Evolutionary conservation across 1,140 invertebrate genomes (phyloP).

Genomic region (Drosophila tropicalis): DNA sequence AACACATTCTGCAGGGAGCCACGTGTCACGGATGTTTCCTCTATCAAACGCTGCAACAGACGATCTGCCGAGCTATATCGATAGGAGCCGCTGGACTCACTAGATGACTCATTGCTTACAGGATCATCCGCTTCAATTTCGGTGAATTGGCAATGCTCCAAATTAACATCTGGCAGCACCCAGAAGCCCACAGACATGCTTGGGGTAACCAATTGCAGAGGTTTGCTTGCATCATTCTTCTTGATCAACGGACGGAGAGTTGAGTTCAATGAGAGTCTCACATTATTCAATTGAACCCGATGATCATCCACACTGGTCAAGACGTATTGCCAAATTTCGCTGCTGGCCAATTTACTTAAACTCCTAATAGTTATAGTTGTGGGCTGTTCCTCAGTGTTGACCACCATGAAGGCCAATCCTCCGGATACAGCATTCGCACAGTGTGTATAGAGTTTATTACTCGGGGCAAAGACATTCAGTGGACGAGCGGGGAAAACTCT

Average conservation of each 20-base stretch:
- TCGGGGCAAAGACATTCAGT: constrained; percentile 57
- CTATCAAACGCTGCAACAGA: constrained; percentile 69
- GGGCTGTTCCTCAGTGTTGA: constrained; percentile 70
- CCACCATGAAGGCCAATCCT: constrained; percentile 76
- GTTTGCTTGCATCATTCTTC: constrained; percentile 46
- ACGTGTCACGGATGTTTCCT: constrained; percentile 66
- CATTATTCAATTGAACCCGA: constrained; percentile 62
- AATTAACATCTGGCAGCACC: constrained; percentile 70
- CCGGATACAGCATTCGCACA: constrained; percentile 76
- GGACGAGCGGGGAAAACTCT: constrained; percentile 72
- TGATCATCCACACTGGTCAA: constrained; percentile 55
- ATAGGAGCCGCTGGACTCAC: constrained; percentile 25
- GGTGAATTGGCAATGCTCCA: constrained; percentile 77
- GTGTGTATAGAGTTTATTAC: constrained; percentile 75
- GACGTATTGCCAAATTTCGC: constrained; percentile 75
- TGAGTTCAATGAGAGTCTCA: constrained; percentile 54
- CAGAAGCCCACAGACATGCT: constrained; percentile 78
- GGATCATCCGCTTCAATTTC: constrained; percentile 60
- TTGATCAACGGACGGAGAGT: constrained; percentile 65
- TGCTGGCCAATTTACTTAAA: constrained; percentile 51
- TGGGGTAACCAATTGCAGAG: constrained; percentile 66
- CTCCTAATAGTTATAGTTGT: constrained; percentile 64
- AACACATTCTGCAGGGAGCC: constrained; percentile 46
- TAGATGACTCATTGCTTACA: constrained; percentile 34
- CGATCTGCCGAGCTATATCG: constrained; percentile 72